Evolutionary conservation across 2,113 vertebrate genomes (phyloP), one percentile per base, ranked within the genome.

Genomic region (Cyprinodon variegatus): DNA sequence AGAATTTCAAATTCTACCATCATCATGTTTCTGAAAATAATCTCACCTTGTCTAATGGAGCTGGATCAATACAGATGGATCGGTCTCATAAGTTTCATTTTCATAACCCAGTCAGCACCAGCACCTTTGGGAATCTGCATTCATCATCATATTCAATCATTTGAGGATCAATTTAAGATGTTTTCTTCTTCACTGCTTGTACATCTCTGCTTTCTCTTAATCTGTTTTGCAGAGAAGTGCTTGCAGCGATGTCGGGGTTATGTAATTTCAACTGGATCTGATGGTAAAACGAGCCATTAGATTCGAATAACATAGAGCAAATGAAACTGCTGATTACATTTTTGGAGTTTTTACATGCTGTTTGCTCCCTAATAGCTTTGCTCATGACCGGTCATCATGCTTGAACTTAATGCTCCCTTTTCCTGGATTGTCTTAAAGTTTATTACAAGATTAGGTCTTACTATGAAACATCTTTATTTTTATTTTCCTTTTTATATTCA

Each of bases 41-140:
- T 92, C 83, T 63, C 38, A n/a, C 77, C 63, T 22, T 53, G 77
- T 78, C 80, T 91, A 91, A 93, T 91, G 89, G 89, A 83, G 68
- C 78, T 14, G 75, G 82, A 88, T 93, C 92, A 50, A 92, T 93
- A 68, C 82, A n/a, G 74, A 79, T 70, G 80, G 75, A 86, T 92
- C 39, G 0, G 68, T 61, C 77, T 84, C 83, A 76, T 81, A 69
- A 68, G 67, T 83, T 92, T 90, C 90, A 84, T 92, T 85, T 90
- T 91, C 90, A 89, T 86, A 91, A 79, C 75, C 72, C 81, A 81
- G 83, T 84, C 82, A 72, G 82, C 81, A 90, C 85, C 88, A 57
- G 50, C 20, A 79, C 87, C 88, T 71, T 82, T 74, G 88, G 86
- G 88, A 88, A 73, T 68, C 68, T 83, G 69, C 66, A 81, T 87